Evolutionary conservation across 1,140 invertebrate species (phyloP).

Genomic region (Zaprionus ghesquierei): DNA sequence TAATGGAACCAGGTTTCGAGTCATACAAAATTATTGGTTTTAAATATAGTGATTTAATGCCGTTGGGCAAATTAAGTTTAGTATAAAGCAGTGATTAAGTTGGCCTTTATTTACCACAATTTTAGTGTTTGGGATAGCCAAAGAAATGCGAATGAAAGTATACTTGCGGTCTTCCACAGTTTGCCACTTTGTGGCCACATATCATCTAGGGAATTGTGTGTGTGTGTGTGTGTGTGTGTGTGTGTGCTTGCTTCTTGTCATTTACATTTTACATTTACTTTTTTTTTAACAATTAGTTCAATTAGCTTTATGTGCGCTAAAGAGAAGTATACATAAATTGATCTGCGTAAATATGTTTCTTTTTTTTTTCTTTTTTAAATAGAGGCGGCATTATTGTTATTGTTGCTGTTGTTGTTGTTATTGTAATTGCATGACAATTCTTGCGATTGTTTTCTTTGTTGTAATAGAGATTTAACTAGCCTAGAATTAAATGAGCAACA

Average conservation of each 20-base stretch:
- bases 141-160: slow-evolving; percentile 17
- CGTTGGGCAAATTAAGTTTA: slow-evolving; percentile 30
- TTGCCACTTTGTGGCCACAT: slow-evolving; percentile 28
- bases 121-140: slow-evolving; percentile 2
- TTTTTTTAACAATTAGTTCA: slow-evolving; percentile 61
- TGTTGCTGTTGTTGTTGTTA: slow-evolving; percentile 45
- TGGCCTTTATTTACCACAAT: slow-evolving; percentile 1
- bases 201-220: neutral
- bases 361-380: slow-evolving; percentile 13
- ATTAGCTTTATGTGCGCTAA: slow-evolving; percentile 39
- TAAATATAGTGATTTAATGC: slow-evolving; percentile 59
- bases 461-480: slow-evolving; percentile 69
- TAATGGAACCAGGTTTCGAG: slow-evolving; percentile 51
- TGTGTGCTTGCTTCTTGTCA: slow-evolving; percentile 7
- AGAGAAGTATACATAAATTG: slow-evolving; percentile 62
- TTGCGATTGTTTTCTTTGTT: slow-evolving; percentile 36
- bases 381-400: slow-evolving; percentile 78
- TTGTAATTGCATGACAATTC: slow-evolving; percentile 57
- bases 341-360: slow-evolving; percentile 71
- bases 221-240: neutral
- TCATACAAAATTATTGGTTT: slow-evolving; percentile 40
- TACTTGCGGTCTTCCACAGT: neutral
- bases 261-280: slow-evolving; percentile 43
- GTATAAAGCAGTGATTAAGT: slow-evolving; percentile 35
- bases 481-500: slow-evolving; percentile 73